Base-by-base conservation (phyloP, 2,888 invertebrate species). In the Ennomos erosarius region DNA sequence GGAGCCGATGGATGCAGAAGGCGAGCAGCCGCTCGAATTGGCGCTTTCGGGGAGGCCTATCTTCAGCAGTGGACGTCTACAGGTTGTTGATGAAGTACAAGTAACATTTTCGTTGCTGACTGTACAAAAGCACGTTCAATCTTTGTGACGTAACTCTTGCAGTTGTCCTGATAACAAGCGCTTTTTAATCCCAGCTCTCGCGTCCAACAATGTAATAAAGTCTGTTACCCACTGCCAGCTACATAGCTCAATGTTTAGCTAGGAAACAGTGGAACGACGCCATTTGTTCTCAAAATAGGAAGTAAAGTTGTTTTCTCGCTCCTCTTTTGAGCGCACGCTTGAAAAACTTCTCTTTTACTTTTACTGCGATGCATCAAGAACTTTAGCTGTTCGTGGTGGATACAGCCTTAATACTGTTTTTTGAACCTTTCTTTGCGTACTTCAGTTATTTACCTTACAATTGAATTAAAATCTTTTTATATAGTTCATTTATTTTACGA, bases 261-360 rank as follows among this genome's bases (percentile, higher is more conserved):
- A 60, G 73, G 65, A 72, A 77, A 78, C 72, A 76, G 69, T 74
- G 63, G 68, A 74, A 74, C 70, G 71, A 70, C 71, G 76, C 81
- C 80, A 80, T 84, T 84, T 84, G 82, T 85, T 86, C 84, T 69
- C 75, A 77, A 85, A 87, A 85, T 85, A 82, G 78, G 79, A 79
- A 81, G 75, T 80, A 82, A 86, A 87, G 74, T 85, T 83, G 80
- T 85, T 86, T 84, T 75, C 80, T 74, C 74, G 65, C 71, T 74
- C 68, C 79, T 78, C 82, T 75, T 79, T 77, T 76, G 78, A 76
- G 65, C 59, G 58, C 45, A 73, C 68, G 77, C 68, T 68, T 68
- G 66, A 65, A 62, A 51, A 78, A 79, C 70, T 81, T 80, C 77
- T 79, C 71, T 76, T 75, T 79, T 76, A 76, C 74, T 80, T 79